These are phyloP conservation scores for Chelonia mydas DNA, from an alignment of 2,797 vertebrate genomes.

Conservation along the genomic window DNA sequence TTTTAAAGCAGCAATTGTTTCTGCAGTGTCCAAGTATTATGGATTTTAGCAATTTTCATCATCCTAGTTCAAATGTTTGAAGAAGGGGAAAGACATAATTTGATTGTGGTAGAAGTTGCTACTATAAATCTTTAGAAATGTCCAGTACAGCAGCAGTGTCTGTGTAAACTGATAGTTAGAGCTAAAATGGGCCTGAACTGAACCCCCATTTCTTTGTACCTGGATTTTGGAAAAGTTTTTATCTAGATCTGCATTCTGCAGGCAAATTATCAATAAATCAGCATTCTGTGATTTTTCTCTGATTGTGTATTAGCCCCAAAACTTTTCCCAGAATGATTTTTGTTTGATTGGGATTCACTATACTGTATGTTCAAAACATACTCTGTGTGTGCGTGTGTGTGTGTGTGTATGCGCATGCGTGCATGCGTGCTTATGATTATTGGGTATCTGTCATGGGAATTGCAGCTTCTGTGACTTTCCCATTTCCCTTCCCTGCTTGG, in stretches of 20 bases:
- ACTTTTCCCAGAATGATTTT: not conserved
- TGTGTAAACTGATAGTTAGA: not conserved
- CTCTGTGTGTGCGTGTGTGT: too few relatives aligned
- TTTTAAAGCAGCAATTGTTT: not conserved
- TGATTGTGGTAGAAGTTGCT: not conserved
- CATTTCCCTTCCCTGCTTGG: not conserved
- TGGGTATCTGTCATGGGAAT: not conserved
- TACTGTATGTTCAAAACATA: not conserved
- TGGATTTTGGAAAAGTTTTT: not conserved
- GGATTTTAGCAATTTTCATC: not conserved
- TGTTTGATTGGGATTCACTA: not conserved
- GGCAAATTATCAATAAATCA: not conserved
- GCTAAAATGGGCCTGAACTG: not conserved
- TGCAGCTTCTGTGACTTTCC: not conserved
- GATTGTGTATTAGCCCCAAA: not conserved
- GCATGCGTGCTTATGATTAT: not conserved
- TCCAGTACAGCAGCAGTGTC: not conserved
- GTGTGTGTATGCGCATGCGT: not conserved
- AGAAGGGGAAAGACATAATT: not conserved
- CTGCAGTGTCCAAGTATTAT: not conserved
- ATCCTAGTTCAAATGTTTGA: not conserved
- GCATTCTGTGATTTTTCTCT: not conserved
- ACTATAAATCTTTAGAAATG: fast-evolving
- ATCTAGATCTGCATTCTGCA: not conserved
- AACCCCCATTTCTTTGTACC: not conserved